These are phyloP conservation scores for Cavia porcellus DNA, from an alignment of 2,113 vertebrate species.

Conservation along the genomic window DNA sequence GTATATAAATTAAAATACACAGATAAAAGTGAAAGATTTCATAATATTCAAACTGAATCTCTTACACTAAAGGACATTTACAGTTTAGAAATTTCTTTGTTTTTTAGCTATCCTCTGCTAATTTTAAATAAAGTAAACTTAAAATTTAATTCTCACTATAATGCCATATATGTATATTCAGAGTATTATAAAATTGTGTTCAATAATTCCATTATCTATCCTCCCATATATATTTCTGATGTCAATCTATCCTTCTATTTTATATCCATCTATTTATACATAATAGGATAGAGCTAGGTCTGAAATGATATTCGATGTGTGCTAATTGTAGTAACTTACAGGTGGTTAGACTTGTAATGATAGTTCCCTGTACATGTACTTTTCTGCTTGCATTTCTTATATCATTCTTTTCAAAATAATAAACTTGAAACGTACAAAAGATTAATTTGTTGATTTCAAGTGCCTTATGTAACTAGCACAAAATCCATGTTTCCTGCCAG, in stretches of 20 bases:
- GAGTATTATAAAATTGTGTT: background rate
- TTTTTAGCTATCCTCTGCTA: slow-evolving; percentile 18
- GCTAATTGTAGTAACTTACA: background rate
- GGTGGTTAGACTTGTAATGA: background rate
- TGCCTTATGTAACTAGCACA: background rate
- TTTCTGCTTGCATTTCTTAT: background rate
- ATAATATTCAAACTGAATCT: background rate
- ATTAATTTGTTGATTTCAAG: background rate
- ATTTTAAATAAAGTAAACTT: slow-evolving; percentile 30
- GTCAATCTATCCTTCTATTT: background rate
- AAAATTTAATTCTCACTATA: background rate
- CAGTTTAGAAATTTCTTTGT: background rate
- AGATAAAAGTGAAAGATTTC: background rate
- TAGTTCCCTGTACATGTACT: background rate
- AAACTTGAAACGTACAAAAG: background rate
- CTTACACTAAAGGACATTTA: background rate
- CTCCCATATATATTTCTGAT: background rate
- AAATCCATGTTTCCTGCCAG: background rate
- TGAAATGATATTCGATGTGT: background rate
- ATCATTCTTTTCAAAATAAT: background rate
- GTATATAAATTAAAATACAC: background rate
- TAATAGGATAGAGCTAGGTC: background rate
- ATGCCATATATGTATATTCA: background rate
- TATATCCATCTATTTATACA: background rate
- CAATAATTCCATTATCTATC: background rate